Evolutionary conservation across 1,140 invertebrate genomes (phyloP), one percentile per base, ranked within the genome.

Genomic region (Melipona quadrifasciata): DNA sequence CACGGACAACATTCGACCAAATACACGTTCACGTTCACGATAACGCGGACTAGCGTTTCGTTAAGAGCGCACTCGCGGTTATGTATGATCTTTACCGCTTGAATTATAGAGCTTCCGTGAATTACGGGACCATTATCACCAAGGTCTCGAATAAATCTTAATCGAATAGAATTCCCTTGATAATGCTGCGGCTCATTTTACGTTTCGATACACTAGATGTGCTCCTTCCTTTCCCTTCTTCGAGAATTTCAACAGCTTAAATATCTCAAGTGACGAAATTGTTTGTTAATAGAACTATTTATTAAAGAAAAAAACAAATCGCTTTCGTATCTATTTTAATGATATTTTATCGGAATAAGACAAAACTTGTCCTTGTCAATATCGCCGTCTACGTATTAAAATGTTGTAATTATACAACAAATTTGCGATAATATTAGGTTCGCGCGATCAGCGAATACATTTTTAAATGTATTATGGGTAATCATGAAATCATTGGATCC

Each of bases 21-120:
- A 58, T 19, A 19, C 39, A n/a, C 47, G 39, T 77, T 11, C 73
- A 6, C 72, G 77, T 80, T 51, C 53, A 84, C 70, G 55, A 19
- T 51, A 72, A 82, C 31, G 39, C 8, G n/a, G 39, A 67, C 77
- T 85, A 85, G 82, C 71, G 81, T 79, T 87, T 82, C 83, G n/a
- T 86, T 72, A 86, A 76, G 21, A 78, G 47, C 82, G 65, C 72
- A 81, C 8, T 11, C 57, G 82, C 77, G 31, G 78, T 89, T 89
- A 92, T 91, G 79, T 88, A 87, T 72, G 86, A 76, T 80, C 72
- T 84, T 80, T 58, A 73, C 17, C 68, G 82, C 84, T 78, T 86
- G 75, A 86, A 81, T 89, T 82, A 88, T 88, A 34, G 67, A 88
- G 77, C 80, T 89, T 90, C 74, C 83, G 77, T 74, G 82, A 87